Evolutionary conservation across 1,140 invertebrate genomes (phyloP).

Genomic region (Trichonephila clavipes): DNA sequence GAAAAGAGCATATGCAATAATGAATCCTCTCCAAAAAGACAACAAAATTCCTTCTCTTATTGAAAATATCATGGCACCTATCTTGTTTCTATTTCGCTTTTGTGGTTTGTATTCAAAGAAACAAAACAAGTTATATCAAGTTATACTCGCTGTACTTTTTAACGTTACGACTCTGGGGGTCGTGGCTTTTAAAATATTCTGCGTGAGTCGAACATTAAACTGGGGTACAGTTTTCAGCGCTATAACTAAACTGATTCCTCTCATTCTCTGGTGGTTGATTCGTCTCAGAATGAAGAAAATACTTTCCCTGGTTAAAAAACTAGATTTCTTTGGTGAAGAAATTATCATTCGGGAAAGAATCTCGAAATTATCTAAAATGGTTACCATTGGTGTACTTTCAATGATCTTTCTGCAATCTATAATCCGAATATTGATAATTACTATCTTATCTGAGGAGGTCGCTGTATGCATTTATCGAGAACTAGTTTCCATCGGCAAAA

Average conservation of each 20-base stretch:
- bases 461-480: background rate
- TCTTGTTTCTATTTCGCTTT: background rate
- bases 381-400: no score
- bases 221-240: background rate
- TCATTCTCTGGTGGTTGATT: background rate
- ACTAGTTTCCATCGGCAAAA: background rate
- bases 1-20: no score
- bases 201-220: background rate
- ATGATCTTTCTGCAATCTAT: background rate
- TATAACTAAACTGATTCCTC: background rate
- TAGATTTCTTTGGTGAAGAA: background rate
- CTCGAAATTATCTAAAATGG: background rate
- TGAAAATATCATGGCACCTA: background rate
- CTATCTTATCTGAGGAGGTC: background rate
- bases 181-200: background rate
- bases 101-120: background rate
- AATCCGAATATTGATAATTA: background rate
- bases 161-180: background rate
- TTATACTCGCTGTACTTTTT: background rate
- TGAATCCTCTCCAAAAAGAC: no score
- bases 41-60: no score
- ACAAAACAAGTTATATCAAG: background rate
- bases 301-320: background rate
- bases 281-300: background rate
- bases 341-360: background rate